phyloP scores from a whole-genome alignment of 2,113 vertebrate species.

The Malaclemys terrapin region DNA sequence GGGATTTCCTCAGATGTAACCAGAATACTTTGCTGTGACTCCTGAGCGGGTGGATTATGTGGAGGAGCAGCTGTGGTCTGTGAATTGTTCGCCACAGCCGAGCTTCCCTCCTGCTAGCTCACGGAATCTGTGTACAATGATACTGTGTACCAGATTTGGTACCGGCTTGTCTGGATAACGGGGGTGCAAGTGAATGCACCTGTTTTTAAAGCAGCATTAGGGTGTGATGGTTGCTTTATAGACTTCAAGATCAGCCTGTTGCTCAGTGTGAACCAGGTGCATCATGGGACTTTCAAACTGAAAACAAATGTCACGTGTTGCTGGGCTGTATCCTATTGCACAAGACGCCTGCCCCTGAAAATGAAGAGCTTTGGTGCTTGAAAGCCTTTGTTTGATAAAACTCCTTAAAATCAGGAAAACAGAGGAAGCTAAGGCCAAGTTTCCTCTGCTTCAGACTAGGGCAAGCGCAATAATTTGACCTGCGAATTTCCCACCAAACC shows the following conservation, averaged over 20 bases:
- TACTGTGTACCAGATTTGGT: background rate
- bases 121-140: background rate
- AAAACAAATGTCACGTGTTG: background rate
- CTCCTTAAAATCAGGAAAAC: background rate
- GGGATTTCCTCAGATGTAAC: background rate
- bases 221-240: background rate
- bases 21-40: background rate
- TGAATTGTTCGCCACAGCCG: background rate
- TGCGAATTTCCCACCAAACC: background rate
- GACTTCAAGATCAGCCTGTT: background rate
- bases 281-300: background rate
- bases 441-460: rapidly evolving
- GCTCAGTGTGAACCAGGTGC: background rate
- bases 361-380: rapidly evolving
- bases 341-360: rapidly evolving
- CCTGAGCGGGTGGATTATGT: background rate
- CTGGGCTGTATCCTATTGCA: rapidly evolving
- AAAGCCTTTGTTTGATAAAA: background rate
- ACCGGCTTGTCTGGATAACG: background rate
- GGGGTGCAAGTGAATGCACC: background rate
- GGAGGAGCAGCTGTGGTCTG: background rate
- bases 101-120: background rate
- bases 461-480: background rate
- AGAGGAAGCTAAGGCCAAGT: background rate
- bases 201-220: background rate